Base-by-base conservation (phyloP, 2,113 vertebrate genomes). In the Actenoides lindsayi region DNA sequence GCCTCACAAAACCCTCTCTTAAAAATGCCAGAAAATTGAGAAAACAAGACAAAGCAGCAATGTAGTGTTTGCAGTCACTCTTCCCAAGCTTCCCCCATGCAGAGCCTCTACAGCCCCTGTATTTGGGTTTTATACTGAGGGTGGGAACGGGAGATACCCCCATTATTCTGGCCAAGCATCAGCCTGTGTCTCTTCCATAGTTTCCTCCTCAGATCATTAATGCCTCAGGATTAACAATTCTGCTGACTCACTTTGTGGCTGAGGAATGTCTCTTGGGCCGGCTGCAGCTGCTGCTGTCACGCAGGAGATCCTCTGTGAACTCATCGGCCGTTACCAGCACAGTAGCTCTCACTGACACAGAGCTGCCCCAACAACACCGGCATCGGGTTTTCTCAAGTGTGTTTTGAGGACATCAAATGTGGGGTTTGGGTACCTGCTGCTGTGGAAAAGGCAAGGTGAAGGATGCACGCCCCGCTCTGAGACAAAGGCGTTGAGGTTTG, bases 311-410 rank as follows among this genome's bases (percentile, higher is more conserved):
- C 71, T 59, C 80, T 83, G 70, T 48, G 65, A 83, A 44, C 63
- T 83, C 68, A 48, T 67, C 44, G 42, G 64, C 54, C 2, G 0
- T 81, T 81, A 81, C 54, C 88, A 51, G 79, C 73, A 33, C 0
- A 0, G 65, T 35, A 64, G 37, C 28, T 68, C n/a, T 63, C 57
- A 82, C 33, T 25, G 48, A 31, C 37, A 44, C 48, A 76, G 28
- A 51, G 39, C 56, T 5, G 1, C 31, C 54, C 41, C 0, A 0
- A 60, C 35, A 68, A 7, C 7, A 3, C 17, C 2, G 0, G 20
- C 24, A 10, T 6, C 1, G 0, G 2, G 1, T 46, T 81, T 88
- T 60, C 53, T 89, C 50, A 50, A 14, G 13, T 24, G 27, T 44
- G 17, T 54, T 80, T 81, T 44, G 53, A 67, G 63, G 59, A 37